phyloP scores from a whole-genome alignment of 23 tunicate genomes.

The Trididemnum nubilum region DNA sequence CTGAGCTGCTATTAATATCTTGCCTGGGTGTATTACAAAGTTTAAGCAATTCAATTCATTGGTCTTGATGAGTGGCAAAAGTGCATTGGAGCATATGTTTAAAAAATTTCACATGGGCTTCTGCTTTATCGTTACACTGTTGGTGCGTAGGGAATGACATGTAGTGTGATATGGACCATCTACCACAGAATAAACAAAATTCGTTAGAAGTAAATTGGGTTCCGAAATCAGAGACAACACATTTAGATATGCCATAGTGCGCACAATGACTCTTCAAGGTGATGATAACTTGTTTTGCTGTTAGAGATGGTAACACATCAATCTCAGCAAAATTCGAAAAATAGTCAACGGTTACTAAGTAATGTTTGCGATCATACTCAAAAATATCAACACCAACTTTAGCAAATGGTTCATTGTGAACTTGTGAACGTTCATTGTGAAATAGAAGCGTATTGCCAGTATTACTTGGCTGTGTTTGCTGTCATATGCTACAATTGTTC shows the following conservation, averaged over 20 bases:
- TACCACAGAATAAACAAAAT: constrained; percentile 3
- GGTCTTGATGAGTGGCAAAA: background rate
- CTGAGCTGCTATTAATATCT: constrained; percentile 12
- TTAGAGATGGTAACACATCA: constrained; percentile 12
- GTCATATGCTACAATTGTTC: constrained; percentile 4
- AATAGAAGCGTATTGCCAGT: background rate
- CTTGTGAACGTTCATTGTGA: constrained; percentile 10
- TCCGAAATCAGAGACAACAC: constrained; percentile 26
- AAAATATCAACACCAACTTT: constrained; percentile 46
- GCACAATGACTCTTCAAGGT: constrained; percentile 20
- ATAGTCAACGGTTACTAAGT: constrained; percentile 35
- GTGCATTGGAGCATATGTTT: constrained; percentile 8
- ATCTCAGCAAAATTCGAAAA: constrained; percentile 42
- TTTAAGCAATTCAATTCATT: constrained; percentile 24
- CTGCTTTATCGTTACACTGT: constrained; percentile 30
- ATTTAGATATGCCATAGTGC: constrained; percentile 35
- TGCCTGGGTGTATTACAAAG: constrained; percentile 24
- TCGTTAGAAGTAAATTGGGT: constrained; percentile 16
- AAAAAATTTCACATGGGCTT: constrained; percentile 9
- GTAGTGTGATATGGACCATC: constrained; percentile 14
- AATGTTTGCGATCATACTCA: constrained; percentile 17
- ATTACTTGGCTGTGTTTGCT: constrained; percentile 6
- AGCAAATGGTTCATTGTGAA: constrained; percentile 31
- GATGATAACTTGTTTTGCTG: constrained; percentile 17
- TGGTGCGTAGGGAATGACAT: constrained; percentile 36